These are phyloP conservation scores for Marasmarcha lunaedactyla DNA, from an alignment of 2,888 invertebrate species.

Conservation along the genomic window DNA sequence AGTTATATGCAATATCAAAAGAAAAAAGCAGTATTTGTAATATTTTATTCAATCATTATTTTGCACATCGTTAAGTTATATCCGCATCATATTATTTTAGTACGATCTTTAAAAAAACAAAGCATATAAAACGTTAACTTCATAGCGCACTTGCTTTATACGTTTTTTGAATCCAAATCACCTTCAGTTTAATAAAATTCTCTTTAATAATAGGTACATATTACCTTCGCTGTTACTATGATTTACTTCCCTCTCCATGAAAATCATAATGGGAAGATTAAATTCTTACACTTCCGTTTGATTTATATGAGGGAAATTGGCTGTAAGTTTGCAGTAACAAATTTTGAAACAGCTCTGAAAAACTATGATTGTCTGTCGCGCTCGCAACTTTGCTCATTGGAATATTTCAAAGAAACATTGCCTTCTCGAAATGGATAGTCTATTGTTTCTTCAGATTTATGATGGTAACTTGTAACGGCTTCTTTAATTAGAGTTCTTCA, in stretches of 20 bases:
- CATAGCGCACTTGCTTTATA: background rate
- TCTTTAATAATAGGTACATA: background rate
- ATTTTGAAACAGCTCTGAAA: slow-evolving; percentile 50
- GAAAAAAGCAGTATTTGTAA: too few species aligned
- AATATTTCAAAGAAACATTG: slow-evolving; percentile 58
- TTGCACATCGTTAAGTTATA: too few species aligned
- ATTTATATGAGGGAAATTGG: slow-evolving; percentile 33
- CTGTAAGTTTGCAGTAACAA: slow-evolving; percentile 33
- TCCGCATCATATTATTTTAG: too few species aligned
- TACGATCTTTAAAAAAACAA: too few species aligned
- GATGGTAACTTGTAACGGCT: slow-evolving; percentile 68
- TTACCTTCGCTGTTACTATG: background rate
- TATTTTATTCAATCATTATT: too few species aligned
- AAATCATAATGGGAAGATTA: slow-evolving; percentile 6
- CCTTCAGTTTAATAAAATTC: background rate
- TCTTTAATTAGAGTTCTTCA: slow-evolving; percentile 67
- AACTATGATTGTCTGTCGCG: slow-evolving; percentile 55
- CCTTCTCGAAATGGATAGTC: slow-evolving; percentile 55
- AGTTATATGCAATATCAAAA: too few species aligned
- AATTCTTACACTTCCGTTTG: slow-evolving; percentile 26
- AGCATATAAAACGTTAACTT: too few species aligned
- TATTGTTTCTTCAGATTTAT: slow-evolving; percentile 68
- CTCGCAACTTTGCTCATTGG: slow-evolving; percentile 54
- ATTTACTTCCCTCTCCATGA: slow-evolving; percentile 1
- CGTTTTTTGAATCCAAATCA: background rate